Base-by-base conservation (phyloP, 2,113 vertebrate genomes). In the Emydocephalus ijimae region DNA sequence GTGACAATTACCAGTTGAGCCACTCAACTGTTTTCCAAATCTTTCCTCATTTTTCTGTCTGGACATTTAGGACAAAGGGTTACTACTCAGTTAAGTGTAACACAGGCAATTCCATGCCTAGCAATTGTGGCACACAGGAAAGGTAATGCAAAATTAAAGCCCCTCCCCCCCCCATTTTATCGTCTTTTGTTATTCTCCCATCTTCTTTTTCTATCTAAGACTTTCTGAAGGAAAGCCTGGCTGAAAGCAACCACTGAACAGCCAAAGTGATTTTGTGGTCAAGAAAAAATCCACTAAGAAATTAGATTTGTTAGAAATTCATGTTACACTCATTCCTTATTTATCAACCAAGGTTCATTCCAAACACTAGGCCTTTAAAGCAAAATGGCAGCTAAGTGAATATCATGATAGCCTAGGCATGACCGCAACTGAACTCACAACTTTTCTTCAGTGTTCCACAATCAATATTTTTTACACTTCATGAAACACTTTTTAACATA, bases 251-350 rank as follows among this genome's bases (percentile, higher is more conserved):
- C 18, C 1, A 18, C 14, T 10, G 34, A 34, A 39, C 14, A 81
- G 20, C 34, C 55, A 69, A 50, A 61, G 8, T 52, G n/a, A 24
- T 59, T 59, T 59, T 14, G 2, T 74, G 12, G 12, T 74, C 29
- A 74, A 74, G 5, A n/a, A 34, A 34, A 74, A 74, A 5, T 34
- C n/a, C 64, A 69, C 29, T n/a, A 74, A 74, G n/a, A 18, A 34
- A 69, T 69, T 69, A 74, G 69, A 39, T 74, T 74, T 74, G 69
- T 74, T 74, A 74, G 69, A 74, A 74, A 34, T 74, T 74, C 69
- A 74, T 34, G n/a, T 74, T 34, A 74, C 69, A 74, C 5, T 18
- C 14, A 69, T 15, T 69, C 10, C 59, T 29, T n/a, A 69, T 15
- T 69, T 69, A 69, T 29, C 64, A 69, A 69, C 12, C 29, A 14